A percentile compares a stretch with the other conserved stretches of the same genome.
Conservation (phyloP, 2,888 invertebrate genomes). For the Geophilus truncorum region DNA sequence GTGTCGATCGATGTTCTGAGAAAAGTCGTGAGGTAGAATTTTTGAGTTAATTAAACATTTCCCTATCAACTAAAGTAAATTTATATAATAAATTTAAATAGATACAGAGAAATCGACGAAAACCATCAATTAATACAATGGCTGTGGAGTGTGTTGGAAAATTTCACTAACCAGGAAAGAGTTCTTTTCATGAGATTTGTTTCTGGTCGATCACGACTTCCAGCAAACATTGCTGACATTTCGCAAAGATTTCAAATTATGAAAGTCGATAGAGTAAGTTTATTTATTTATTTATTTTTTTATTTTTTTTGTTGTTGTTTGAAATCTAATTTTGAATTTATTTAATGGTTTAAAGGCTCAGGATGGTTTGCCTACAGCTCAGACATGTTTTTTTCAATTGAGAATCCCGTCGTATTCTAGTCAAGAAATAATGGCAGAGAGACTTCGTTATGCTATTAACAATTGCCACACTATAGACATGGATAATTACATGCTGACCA, state of each 20-base stretch:
- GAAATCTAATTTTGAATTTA: not conserved
- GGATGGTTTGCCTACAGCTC: constrained; percentile 61
- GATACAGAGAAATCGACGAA: constrained; percentile 61
- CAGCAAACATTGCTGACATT: constrained; percentile 61
- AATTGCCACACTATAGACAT: constrained; percentile 64
- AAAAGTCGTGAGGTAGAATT: constrained; percentile 57
- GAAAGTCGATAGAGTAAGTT: constrained; percentile 47
- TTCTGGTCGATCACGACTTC: constrained; percentile 60
- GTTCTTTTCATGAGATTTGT: constrained; percentile 63
- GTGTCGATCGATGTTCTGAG: constrained; percentile 58
- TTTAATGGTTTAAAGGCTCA: constrained; percentile 46
- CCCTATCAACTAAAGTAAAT: no score
- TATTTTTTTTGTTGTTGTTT: not conserved
- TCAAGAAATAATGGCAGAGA: constrained; percentile 58
- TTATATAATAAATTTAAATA: constrained; percentile 41
- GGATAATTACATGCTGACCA: constrained; percentile 64
- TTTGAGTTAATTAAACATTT: not conserved
- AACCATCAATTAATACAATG: constrained; percentile 58
- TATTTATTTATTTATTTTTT: not conserved
- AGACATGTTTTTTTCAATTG: constrained; percentile 60
- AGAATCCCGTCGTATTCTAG: constrained; percentile 59
- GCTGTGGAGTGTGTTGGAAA: constrained; percentile 61
- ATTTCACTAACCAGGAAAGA: constrained; percentile 59
- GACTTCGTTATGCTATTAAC: constrained; percentile 61
- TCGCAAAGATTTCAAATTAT: constrained; percentile 60